phyloP scores from a whole-genome alignment of 2,888 invertebrate species.

The Nemapogon koenigi region DNA sequence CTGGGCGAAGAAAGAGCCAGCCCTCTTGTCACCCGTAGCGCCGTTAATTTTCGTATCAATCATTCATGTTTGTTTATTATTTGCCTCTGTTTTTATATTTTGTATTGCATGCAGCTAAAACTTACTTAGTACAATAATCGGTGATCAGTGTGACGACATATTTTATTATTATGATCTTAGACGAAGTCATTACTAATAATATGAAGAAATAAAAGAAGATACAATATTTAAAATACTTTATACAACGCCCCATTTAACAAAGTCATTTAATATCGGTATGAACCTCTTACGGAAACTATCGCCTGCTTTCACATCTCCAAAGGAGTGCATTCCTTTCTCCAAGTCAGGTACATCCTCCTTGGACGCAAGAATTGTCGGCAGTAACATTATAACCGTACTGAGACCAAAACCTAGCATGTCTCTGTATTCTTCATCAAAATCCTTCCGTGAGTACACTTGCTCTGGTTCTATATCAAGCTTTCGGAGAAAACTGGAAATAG shows the following conservation, averaged over 20 bases:
- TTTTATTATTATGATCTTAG: too few species aligned
- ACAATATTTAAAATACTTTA: not conserved
- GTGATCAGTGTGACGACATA: too few species aligned
- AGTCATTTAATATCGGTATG: conserved; percentile 19
- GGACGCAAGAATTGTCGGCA: conserved; percentile 39
- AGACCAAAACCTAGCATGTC: conserved; percentile 27
- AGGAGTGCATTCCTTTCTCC: too few species aligned
- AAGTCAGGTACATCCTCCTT: conserved; percentile 28
- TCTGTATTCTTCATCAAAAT: conserved; percentile 22
- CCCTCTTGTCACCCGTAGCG: too few species aligned
- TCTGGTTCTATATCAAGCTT: conserved; percentile 25
- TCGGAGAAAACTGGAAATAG: conserved; percentile 15
- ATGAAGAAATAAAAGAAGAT: too few species aligned
- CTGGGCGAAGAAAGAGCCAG: too few species aligned
- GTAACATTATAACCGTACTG: conserved; percentile 23
- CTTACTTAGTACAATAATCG: too few species aligned
- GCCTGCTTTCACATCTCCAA: conserved; percentile 24
- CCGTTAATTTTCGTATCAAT: too few species aligned
- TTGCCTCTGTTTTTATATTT: too few species aligned
- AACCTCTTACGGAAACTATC: conserved; percentile 30
- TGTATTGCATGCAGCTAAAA: too few species aligned
- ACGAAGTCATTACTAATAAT: too few species aligned
- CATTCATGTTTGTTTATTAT: too few species aligned
- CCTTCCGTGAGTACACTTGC: conserved; percentile 26
- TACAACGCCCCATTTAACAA: conserved; percentile 9